These are phyloP conservation scores for Heliornis fulica DNA, from an alignment of 2,113 vertebrate species.

Conservation along the genomic window DNA sequence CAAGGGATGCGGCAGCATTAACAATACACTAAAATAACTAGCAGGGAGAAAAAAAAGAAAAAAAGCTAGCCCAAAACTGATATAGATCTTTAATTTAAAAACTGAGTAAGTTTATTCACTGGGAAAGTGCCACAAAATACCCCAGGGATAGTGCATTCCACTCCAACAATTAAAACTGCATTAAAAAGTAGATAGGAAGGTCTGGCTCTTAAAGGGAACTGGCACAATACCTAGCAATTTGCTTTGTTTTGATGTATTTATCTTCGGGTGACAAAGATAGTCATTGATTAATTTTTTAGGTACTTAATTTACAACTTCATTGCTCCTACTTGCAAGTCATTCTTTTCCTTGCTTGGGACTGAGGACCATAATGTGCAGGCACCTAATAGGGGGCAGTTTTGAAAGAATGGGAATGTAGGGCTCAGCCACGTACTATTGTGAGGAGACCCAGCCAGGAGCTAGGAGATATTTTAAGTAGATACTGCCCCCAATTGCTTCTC, in stretches of 20 bases:
- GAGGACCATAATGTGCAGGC: background rate
- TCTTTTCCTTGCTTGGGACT: background rate
- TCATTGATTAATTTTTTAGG: conserved; percentile 39
- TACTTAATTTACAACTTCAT: conserved; percentile 36
- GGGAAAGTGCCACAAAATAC: conserved; percentile 62
- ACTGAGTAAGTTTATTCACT: conserved; percentile 62
- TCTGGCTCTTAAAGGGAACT: conserved; percentile 19
- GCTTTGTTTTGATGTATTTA: conserved; percentile 38
- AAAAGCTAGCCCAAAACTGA: conserved; percentile 46
- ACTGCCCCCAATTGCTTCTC: background rate
- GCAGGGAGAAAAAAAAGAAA: background rate
- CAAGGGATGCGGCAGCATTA: conserved; percentile 7
- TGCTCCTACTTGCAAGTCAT: conserved; percentile 25
- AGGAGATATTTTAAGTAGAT: background rate
- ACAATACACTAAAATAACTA: conserved; percentile 32
- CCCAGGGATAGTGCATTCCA: conserved; percentile 30
- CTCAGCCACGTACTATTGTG: background rate
- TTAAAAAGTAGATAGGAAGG: conserved; percentile 59
- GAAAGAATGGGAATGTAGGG: background rate
- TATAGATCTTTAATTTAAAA: conserved; percentile 78
- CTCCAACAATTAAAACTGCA: conserved; percentile 67
- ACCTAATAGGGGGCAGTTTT: background rate
- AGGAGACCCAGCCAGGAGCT: background rate
- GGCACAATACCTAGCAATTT: conserved; percentile 36
- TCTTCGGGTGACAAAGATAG: conserved; percentile 41